phyloP scores from a whole-genome alignment of 2,113 vertebrate genomes.

The Hymenochirus boettgeri region DNA sequence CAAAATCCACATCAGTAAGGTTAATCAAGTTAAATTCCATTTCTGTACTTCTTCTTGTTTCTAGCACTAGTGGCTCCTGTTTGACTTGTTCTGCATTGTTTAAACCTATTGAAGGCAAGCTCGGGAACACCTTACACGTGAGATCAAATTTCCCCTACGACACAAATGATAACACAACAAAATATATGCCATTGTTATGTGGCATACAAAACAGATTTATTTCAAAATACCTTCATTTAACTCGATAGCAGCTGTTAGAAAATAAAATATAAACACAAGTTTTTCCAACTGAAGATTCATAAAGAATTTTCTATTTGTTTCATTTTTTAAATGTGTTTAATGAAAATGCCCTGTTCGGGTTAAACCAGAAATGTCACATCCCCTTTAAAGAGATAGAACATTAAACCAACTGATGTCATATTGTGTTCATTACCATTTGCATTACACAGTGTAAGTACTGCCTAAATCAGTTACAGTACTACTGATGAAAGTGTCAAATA shows the following conservation, averaged over 20 bases:
- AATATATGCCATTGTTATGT: conserved; percentile 2
- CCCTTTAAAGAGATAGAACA: too few relatives aligned
- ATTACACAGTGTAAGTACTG: too few relatives aligned
- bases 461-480: too few relatives aligned
- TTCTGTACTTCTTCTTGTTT: conserved; percentile 38
- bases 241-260: not conserved
- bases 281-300: too few relatives aligned
- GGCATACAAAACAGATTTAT: not conserved
- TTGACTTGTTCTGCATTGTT: conserved; percentile 45
- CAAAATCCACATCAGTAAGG: conserved; percentile 43
- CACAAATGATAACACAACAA: conserved; percentile 42
- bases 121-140: conserved; percentile 45
- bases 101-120: conserved; percentile 44
- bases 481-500: too few relatives aligned
- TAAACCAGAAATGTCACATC: too few relatives aligned
- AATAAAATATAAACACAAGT: too few relatives aligned
- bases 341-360: too few relatives aligned
- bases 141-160: conserved; percentile 45
- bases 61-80: conserved; percentile 44
- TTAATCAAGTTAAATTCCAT: conserved; percentile 42
- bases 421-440: too few relatives aligned
- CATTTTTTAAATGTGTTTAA: too few relatives aligned
- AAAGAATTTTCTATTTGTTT: too few relatives aligned
- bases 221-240: not conserved
- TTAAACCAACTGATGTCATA: too few relatives aligned